Percentiles rank a stretch among this genome's conserved stretches.
Conservation (phyloP, 2,113 vertebrate genomes). For the Isichthys henryi region DNA sequence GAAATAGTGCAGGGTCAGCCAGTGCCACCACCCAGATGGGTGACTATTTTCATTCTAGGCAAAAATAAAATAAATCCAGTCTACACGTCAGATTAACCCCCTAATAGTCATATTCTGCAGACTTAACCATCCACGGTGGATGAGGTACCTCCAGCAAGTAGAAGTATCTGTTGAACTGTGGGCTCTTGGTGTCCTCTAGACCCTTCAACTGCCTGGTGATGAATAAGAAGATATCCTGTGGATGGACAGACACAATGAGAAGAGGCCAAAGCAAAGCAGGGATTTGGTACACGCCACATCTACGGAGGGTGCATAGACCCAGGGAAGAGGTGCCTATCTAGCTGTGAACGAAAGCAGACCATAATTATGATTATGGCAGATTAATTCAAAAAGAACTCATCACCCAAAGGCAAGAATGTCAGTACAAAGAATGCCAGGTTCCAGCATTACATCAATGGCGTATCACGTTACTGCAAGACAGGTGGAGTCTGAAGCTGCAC, state of each 20-base stretch:
- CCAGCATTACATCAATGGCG: conserved; percentile 69
- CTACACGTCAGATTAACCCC: not conserved
- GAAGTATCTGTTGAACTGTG: conserved; percentile 99
- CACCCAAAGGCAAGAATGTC: not conserved
- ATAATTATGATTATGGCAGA: not conserved
- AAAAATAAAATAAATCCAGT: not conserved
- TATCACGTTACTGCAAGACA: conserved; percentile 16
- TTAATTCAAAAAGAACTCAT: not conserved
- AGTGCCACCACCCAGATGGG: not conserved
- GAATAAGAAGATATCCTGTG: conserved; percentile 97
- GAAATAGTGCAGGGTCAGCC: not conserved
- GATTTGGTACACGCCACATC: not conserved
- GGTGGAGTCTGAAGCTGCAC: conserved; percentile 50
- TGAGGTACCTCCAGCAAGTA: conserved; percentile 90
- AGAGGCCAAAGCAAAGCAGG: not conserved
- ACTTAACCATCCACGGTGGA: not conserved
- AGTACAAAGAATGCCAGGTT: conserved; percentile 34
- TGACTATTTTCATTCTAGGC: not conserved
- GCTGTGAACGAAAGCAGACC: not conserved
- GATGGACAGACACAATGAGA: conserved; percentile 32
- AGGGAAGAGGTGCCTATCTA: not conserved
- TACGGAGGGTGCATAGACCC: not conserved
- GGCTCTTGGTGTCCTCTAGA: conserved; percentile 96
- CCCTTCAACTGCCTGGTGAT: conserved; percentile 98
- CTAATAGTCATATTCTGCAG: not conserved